A percentile compares a stretch with the other conserved stretches of the same genome.
These are phyloP conservation scores for Pangasius mekongensis DNA, from an alignment of 2,797 vertebrate genomes.

Conservation along the genomic window DNA sequence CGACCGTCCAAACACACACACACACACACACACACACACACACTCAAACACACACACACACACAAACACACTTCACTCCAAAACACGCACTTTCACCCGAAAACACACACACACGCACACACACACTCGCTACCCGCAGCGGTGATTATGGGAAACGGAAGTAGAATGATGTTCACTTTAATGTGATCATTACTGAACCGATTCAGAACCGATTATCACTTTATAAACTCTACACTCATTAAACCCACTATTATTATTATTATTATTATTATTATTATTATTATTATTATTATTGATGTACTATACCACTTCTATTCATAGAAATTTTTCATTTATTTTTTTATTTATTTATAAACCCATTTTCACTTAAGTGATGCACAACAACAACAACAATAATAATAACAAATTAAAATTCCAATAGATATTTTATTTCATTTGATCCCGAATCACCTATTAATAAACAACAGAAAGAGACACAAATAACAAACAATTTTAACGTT, in stretches of 20 bases:
- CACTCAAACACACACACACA: conserved; percentile 57
- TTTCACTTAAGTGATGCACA: neutral
- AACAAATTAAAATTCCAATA: neutral
- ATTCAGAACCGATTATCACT: conserved; percentile 57
- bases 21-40: conserved; percentile 61
- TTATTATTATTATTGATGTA: neutral
- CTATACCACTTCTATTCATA: neutral
- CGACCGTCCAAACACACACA: conserved; percentile 74
- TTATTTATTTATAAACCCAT: neutral
- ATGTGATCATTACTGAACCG: conserved; percentile 69
- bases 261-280: conserved; percentile 7
- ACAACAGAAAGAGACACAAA: neutral
- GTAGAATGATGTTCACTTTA: conserved; percentile 52
- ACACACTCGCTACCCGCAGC: conserved; percentile 52
- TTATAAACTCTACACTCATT: neutral
- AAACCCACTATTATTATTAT: conserved; percentile 2
- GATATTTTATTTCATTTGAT: neutral
- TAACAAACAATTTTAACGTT: neutral
- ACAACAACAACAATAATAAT: neutral
- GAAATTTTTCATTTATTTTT: neutral
- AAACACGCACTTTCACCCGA: conserved; percentile 62
- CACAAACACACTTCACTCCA: neutral
- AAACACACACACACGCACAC: conserved; percentile 55
- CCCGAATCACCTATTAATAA: neutral
- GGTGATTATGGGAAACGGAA: conserved; percentile 68